phyloP scores from a whole-genome alignment of 1,140 invertebrate species.

The Diorhabda sublineata region DNA sequence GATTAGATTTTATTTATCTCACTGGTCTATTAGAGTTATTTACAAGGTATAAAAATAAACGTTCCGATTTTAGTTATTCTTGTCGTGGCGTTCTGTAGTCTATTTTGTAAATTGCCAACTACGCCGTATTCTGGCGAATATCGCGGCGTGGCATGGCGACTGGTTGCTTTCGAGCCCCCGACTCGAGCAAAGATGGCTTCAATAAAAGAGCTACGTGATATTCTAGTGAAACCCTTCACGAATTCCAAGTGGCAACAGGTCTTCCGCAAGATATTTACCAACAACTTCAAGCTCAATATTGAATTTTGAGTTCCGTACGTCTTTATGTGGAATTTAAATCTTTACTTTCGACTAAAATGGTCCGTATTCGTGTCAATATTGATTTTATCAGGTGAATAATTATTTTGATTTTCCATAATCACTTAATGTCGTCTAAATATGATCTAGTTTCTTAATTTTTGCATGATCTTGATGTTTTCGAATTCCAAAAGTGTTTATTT shows the following conservation, averaged over 20 bases:
- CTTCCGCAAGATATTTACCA: slow-evolving; percentile 32
- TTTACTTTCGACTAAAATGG: not conserved
- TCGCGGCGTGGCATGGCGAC: slow-evolving; percentile 23
- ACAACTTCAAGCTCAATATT: slow-evolving; percentile 29
- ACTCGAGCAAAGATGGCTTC: slow-evolving; percentile 36
- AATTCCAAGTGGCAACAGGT: slow-evolving; percentile 41
- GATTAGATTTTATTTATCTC: no score
- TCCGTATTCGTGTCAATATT: no score
- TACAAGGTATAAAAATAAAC: slow-evolving; percentile 7
- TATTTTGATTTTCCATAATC: no score
- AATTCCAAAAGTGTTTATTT: no score
- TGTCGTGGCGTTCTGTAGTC: slow-evolving; percentile 27
- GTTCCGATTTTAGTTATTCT: slow-evolving; percentile 17
- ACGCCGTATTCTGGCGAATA: not conserved
- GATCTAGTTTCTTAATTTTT: no score
- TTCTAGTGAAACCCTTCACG: slow-evolving; percentile 34
- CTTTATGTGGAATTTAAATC: slow-evolving; percentile 19
- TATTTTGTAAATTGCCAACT: slow-evolving; percentile 36
- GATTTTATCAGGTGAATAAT: no score
- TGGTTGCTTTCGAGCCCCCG: slow-evolving; percentile 32
- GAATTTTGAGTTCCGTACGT: slow-evolving; percentile 29
- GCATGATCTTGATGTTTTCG: no score
- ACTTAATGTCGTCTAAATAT: no score
- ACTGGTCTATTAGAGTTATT: not conserved
- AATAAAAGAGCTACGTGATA: slow-evolving; percentile 41